Base-by-base conservation (phyloP, 2,888 invertebrate genomes). In the Papilio protenor region DNA sequence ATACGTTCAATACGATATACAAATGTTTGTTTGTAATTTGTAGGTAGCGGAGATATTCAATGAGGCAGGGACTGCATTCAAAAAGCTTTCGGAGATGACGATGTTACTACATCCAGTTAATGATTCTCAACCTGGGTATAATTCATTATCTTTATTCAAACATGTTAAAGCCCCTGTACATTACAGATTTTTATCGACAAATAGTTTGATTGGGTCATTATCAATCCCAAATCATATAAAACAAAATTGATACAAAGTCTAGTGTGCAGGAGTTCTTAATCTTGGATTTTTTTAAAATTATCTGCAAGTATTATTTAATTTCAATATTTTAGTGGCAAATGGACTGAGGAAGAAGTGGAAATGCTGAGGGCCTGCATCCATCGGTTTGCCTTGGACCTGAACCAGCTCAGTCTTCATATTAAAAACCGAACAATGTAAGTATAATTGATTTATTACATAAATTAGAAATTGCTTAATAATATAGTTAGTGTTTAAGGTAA, bases 311-410 rank as follows among this genome's bases (percentile, higher is more conserved):
- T 21, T 16, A 14, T 2, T 61, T 61, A 16, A 27, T 12, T 27
- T 16, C 27, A 14, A 16, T 66, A 98, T 45, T 12, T 18, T 80
- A 96, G 96, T 92, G 98, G 98, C 86, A 99, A 99, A 95, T 99
- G 99, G 99, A 98, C 98, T 83, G 98, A 98, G 89, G 98, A 98
- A 94, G 99, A 99, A 95, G 97, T 99, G 92, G 98, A 99, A 94
- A 98, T 99, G 98, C 96, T 99, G 86, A 97, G 97, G 86, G 96
- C 96, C 81, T 97, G 99, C 85, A 98, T 99, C 79, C 97, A 97
- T 94, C 97, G 97, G 82, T 99, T 99, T 96, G 98, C 98, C 78
- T 97, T 98, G 84, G 99, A 99, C 94, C 96, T 99, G 85, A 98
- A 97, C 94, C 97, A 97, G 95, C 97, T 99, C 85, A 98, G 98